phyloP scores from a whole-genome alignment of 2,797 vertebrate genomes.

The Brachyalestes nurse region DNA sequence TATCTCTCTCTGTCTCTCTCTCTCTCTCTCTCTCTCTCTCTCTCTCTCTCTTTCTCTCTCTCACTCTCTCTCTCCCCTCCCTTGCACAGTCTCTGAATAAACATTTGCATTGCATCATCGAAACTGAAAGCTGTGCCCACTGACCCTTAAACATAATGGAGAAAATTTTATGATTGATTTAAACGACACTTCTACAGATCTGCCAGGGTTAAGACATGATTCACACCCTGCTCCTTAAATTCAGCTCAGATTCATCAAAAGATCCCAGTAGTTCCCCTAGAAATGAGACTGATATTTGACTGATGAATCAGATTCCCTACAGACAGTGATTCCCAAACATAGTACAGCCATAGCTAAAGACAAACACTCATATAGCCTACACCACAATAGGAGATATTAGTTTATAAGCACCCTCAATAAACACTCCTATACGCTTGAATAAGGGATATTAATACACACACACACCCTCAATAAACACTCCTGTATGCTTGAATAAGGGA shows the following conservation, averaged over 20 bases:
- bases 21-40: not conserved
- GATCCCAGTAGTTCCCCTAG: not conserved
- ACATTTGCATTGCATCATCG: slow-evolving; percentile 34
- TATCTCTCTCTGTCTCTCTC: slow-evolving; percentile 1
- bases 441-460: not conserved
- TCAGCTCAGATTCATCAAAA: not conserved
- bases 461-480: too few relatives aligned
- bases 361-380: too few relatives aligned
- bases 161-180: not conserved
- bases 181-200: not conserved
- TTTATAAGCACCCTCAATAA: not conserved
- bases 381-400: not conserved
- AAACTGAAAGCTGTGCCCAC: slow-evolving; percentile 30
- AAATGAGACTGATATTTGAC: slow-evolving; percentile 19
- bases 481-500: too few relatives aligned
- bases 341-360: too few relatives aligned
- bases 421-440: not conserved
- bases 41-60: slow-evolving; percentile 8
- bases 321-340: too few relatives aligned
- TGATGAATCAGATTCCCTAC: not conserved
- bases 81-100: slow-evolving; percentile 43
- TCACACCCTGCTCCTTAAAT: not conserved
- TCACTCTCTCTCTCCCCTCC: slow-evolving; percentile 7
- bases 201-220: not conserved
- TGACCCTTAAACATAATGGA: slow-evolving; percentile 21